phyloP scores from a whole-genome alignment of 2,113 vertebrate species.

The Cynoglossus semilaevis region DNA sequence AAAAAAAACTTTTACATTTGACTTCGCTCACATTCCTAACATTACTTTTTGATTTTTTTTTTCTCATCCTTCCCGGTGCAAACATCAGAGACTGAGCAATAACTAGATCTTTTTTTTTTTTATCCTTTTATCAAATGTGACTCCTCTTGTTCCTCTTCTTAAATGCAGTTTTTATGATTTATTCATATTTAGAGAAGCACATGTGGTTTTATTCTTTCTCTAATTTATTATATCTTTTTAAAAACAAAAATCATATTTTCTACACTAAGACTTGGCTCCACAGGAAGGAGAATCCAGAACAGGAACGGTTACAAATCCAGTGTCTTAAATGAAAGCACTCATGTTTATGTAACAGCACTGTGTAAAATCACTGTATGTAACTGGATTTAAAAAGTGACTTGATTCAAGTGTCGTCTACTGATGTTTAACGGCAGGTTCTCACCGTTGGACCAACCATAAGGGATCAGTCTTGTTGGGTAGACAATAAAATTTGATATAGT shows the following conservation, averaged over 20 bases:
- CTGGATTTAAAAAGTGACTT: slow-evolving; percentile 44
- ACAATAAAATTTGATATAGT: slow-evolving; percentile 56
- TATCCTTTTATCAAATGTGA: slow-evolving; percentile 22
- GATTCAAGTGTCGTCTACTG: slow-evolving; percentile 15
- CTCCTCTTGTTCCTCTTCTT: slow-evolving; percentile 21
- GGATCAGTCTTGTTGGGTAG: slow-evolving; percentile 60
- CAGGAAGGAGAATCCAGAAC: slow-evolving; percentile 8
- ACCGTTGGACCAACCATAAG: slow-evolving; percentile 52
- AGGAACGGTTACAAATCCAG: slow-evolving; percentile 25
- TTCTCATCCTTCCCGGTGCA: background rate
- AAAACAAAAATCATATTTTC: slow-evolving; percentile 49
- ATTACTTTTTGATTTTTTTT: slow-evolving; percentile 14
- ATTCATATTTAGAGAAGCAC: slow-evolving; percentile 26
- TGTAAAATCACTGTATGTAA: slow-evolving; percentile 35
- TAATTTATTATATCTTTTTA: slow-evolving; percentile 69
- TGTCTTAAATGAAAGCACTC: slow-evolving; percentile 37
- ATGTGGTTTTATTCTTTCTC: slow-evolving; percentile 25
- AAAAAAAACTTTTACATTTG: slow-evolving; percentile 16
- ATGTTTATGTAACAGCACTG: slow-evolving; percentile 29
- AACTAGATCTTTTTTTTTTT: slow-evolving; percentile 9
- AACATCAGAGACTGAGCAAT: slow-evolving; percentile 5
- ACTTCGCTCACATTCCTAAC: background rate
- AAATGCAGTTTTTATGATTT: slow-evolving; percentile 31
- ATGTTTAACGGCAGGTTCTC: slow-evolving; percentile 14
- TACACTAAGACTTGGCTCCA: slow-evolving; percentile 17